Percentiles rank a stretch among this genome's conserved stretches.
phyloP scores from a whole-genome alignment of 2,888 invertebrate genomes.

The Fragum fragum region DNA sequence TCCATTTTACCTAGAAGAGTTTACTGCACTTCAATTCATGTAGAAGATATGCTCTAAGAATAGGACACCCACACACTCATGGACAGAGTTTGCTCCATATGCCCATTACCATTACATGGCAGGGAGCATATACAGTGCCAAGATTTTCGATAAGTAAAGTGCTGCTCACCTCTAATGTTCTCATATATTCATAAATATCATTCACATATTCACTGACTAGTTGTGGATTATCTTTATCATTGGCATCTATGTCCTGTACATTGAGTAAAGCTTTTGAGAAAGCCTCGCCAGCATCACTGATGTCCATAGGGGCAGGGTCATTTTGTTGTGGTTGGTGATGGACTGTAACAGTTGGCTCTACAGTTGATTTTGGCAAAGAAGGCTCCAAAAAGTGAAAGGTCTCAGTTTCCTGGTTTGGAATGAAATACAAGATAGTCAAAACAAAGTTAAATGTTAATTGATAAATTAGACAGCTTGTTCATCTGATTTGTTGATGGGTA shows the following conservation, averaged over 20 bases:
- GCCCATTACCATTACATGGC: too few species aligned
- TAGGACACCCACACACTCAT: too few species aligned
- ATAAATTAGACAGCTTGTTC: too few species aligned
- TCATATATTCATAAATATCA: constrained; percentile 95
- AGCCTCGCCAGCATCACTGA: constrained; percentile 79
- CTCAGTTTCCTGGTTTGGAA: constrained; percentile 44
- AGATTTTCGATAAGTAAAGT: too few species aligned
- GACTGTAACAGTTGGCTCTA: constrained; percentile 55
- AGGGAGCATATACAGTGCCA: too few species aligned
- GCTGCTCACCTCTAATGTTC: constrained; percentile 90
- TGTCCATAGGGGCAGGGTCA: constrained; percentile 78
- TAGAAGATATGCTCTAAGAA: too few species aligned
- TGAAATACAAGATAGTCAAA: too few species aligned
- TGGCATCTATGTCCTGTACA: constrained; percentile 90
- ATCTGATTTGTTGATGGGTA: too few species aligned
- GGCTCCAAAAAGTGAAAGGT: constrained; percentile 62
- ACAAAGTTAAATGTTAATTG: too few species aligned
- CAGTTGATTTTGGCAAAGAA: constrained; percentile 46
- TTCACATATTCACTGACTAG: constrained; percentile 94
- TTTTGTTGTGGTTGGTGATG: constrained; percentile 55
- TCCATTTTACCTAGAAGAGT: too few species aligned
- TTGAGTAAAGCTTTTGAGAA: constrained; percentile 76
- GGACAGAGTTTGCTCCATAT: too few species aligned
- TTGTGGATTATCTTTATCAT: constrained; percentile 92
- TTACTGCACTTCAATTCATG: too few species aligned